Evolutionary conservation across 2,113 vertebrate species (phyloP).

Genomic region (Ctenodactylus gundi): DNA sequence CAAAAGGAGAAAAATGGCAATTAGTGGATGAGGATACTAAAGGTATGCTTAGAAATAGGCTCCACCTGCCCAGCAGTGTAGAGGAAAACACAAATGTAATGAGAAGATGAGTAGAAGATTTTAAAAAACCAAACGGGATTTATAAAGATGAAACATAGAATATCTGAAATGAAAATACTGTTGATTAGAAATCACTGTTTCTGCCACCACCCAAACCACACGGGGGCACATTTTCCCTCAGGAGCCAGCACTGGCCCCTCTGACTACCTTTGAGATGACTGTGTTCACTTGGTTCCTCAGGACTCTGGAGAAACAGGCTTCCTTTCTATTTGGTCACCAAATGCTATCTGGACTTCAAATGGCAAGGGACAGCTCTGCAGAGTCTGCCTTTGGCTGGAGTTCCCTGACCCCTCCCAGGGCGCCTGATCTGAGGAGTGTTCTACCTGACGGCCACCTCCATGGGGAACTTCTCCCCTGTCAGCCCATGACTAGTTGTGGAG

Average conservation of each 20-base stretch:
- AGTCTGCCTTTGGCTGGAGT: background rate
- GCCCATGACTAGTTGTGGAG: too few relatives aligned
- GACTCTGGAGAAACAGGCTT: background rate
- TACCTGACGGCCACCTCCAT: too few relatives aligned
- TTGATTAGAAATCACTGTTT: background rate
- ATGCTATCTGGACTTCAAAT: background rate
- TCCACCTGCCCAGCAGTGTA: background rate
- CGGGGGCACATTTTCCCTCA: background rate
- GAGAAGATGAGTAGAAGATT: constrained; percentile 1
- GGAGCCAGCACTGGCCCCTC: background rate
- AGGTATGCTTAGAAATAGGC: background rate
- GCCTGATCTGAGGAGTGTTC: background rate
- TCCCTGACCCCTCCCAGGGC: background rate
- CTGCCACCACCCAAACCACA: background rate
- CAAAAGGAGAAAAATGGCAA: background rate
- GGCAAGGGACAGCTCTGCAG: background rate
- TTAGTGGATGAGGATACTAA: background rate
- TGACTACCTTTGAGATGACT: background rate
- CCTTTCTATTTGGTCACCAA: background rate
- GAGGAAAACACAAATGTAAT: background rate
- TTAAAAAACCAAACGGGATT: background rate
- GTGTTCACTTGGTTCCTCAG: background rate
- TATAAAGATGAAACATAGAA: constrained; percentile 22
- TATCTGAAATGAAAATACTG: background rate
- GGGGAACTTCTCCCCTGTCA: background rate